Conservation (phyloP, 2,888 invertebrate species). For the Sarcophaga rosellei region DNA sequence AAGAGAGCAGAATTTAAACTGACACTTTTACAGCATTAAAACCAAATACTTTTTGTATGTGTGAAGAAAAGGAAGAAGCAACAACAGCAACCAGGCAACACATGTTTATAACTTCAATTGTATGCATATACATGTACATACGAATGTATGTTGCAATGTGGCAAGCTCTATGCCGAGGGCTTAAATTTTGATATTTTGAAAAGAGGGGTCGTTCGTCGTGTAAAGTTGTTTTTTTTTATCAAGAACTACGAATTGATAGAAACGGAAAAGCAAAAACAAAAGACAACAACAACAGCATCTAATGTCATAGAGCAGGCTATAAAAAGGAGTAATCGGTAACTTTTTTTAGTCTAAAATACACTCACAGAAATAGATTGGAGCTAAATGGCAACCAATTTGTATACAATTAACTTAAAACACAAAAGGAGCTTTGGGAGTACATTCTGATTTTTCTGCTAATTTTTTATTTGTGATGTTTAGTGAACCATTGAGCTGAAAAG, state of each 20-base stretch:
- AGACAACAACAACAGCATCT: slow-evolving; percentile 38
- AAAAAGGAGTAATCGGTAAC: slow-evolving; percentile 24
- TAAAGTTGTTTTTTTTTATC: slow-evolving; percentile 31
- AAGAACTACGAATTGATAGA: slow-evolving; percentile 14
- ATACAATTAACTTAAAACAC: too few relatives aligned
- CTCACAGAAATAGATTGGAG: slow-evolving; percentile 19
- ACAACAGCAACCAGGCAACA: slow-evolving; percentile 22
- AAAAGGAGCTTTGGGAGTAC: too few relatives aligned
- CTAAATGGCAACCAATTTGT: background rate
- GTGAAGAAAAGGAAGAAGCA: slow-evolving; percentile 7
- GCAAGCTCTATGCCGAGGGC: slow-evolving; percentile 28
- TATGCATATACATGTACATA: slow-evolving; percentile 13
- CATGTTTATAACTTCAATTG: slow-evolving; percentile 30
- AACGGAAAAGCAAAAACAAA: background rate
- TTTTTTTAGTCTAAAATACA: background rate
- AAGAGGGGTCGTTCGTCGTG: slow-evolving; percentile 23
- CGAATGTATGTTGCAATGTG: slow-evolving; percentile 25
- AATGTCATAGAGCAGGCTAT: slow-evolving; percentile 59
- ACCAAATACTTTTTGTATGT: slow-evolving; percentile 53
- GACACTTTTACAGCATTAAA: slow-evolving; percentile 63
- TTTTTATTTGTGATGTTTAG: too few relatives aligned
- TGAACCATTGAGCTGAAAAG: too few relatives aligned
- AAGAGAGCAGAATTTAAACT: slow-evolving; percentile 64
- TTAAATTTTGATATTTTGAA: slow-evolving; percentile 30
- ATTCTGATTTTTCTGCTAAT: too few relatives aligned